Evolutionary conservation across 2,113 vertebrate species (phyloP), one percentile per base, ranked within the genome.

Genomic region (Triplophysa dalaica): DNA sequence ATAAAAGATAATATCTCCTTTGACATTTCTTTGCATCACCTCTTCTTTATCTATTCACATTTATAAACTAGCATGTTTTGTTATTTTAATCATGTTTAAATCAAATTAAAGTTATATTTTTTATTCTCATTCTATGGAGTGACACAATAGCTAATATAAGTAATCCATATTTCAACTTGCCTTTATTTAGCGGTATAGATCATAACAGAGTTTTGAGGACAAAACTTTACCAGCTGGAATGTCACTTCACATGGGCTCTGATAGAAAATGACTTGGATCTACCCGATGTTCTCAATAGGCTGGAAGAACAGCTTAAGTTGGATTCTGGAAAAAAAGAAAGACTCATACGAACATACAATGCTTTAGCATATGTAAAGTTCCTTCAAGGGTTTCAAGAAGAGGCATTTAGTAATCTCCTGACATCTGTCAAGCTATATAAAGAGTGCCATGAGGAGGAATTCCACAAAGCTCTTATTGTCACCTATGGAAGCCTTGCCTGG

Each of bases 211-310:
- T 82, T 22, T 82, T 94, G 70, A 82, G 86, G 80, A 3, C 1
- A 8, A 78, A 85, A 52, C 84, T 95, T 54, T 62, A 70, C 54
- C 70, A 91, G n/a, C 86, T 94, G 61, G 85, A 92, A 70, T 95
- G 94, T 60, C 91, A 94, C 83, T 95, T 95, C 73, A 95, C 91
- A 0, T 95, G 94, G 94, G 5, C 43, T 64, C 81, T 95, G 75
- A 61, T 77, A 61, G 82, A 92, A 84, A 1, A 91, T 64, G 82
- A 94, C 43, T 79, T 88, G 5, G 78, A 88, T 75, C 77, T 93
- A 0, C 73, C 29, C 58, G 70, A 77, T 68, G 17, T 80, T 48
- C 38, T 80, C 14, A 85, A 72, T 1, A 73, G 68, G 29, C 63
- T 68, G 24, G 19, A 62, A 66, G 80, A 26, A n/a, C 69, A 85